Conservation (phyloP, 2,113 vertebrate genomes). For the Nestor notabilis region DNA sequence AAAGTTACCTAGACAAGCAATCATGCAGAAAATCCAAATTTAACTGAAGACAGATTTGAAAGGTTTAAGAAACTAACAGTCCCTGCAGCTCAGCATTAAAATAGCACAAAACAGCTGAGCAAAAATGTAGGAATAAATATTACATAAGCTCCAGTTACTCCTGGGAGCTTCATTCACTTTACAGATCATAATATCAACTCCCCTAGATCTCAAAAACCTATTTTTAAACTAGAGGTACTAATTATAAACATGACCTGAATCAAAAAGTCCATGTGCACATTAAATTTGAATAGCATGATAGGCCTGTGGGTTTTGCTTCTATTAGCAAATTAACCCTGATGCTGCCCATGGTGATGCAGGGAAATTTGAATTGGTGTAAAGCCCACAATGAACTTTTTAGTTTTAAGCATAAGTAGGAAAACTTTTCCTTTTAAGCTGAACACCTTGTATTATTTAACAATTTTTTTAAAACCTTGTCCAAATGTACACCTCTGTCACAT, state of each 20-base stretch:
- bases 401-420: not conserved
- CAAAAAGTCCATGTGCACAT: constrained; percentile 43
- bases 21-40: not conserved
- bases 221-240: constrained; percentile 62
- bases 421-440: not conserved
- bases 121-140: constrained; percentile 54
- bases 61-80: constrained; percentile 16
- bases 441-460: not conserved
- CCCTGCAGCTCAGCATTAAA: constrained; percentile 29
- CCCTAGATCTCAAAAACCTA: constrained; percentile 45
- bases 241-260: constrained; percentile 63
- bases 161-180: constrained; percentile 57
- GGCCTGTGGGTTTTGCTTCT: constrained; percentile 29
- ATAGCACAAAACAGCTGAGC: constrained; percentile 21
- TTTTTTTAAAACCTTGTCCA: not conserved
- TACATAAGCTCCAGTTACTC: constrained; percentile 44
- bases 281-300: constrained; percentile 47
- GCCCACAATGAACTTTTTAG: not conserved
- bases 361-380: not conserved
- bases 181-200: constrained; percentile 56
- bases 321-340: constrained; percentile 43
- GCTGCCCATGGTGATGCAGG: not conserved
- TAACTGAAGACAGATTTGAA: not conserved
- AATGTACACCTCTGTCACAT: not conserved
- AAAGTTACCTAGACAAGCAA: not conserved